Conservation (phyloP, 2,797 vertebrate genomes). For the Paramormyrops hopkinsi region DNA sequence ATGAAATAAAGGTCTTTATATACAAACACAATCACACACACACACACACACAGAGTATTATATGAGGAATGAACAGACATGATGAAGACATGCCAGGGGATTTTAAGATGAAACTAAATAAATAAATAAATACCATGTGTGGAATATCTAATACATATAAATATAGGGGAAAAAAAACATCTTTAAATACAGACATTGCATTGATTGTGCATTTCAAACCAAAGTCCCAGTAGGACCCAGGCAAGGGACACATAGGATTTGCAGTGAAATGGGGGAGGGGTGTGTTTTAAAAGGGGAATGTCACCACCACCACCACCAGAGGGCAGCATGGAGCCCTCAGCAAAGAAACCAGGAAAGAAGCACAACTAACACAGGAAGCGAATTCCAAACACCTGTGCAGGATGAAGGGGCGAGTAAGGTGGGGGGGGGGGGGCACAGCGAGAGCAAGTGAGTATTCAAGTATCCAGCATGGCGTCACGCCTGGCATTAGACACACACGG, state of each 20-base stretch:
- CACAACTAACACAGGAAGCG: slow-evolving; percentile 43
- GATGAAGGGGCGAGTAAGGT: slow-evolving; percentile 48
- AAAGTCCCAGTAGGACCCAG: slow-evolving; percentile 69
- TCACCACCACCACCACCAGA: not conserved
- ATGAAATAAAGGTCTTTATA: slow-evolving; percentile 46
- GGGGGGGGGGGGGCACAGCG: slow-evolving; percentile 23
- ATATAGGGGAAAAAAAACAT: not conserved
- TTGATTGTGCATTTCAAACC: slow-evolving; percentile 92
- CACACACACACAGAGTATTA: slow-evolving; percentile 39
- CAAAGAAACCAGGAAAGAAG: slow-evolving; percentile 68
- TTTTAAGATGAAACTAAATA: slow-evolving; percentile 78
- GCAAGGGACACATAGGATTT: slow-evolving; percentile 56
- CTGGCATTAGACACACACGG: slow-evolving; percentile 33
- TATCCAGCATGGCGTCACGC: slow-evolving; percentile 70
- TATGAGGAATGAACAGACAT: slow-evolving; percentile 63
- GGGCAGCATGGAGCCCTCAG: slow-evolving; percentile 43
- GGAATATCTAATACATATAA: slow-evolving; percentile 63
- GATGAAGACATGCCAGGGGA: slow-evolving; percentile 50
- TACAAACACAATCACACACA: slow-evolving; percentile 52
- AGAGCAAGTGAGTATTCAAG: slow-evolving; percentile 62
- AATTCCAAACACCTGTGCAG: slow-evolving; percentile 71
- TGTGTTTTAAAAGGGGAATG: slow-evolving; percentile 36
- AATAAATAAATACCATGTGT: slow-evolving; percentile 93
- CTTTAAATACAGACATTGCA: slow-evolving; percentile 74
- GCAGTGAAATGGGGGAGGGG: slow-evolving; percentile 61